Evolutionary conservation across 1,140 invertebrate genomes (phyloP), one percentile per base, ranked within the genome.

Genomic region (Drosophila fuyamai): DNA sequence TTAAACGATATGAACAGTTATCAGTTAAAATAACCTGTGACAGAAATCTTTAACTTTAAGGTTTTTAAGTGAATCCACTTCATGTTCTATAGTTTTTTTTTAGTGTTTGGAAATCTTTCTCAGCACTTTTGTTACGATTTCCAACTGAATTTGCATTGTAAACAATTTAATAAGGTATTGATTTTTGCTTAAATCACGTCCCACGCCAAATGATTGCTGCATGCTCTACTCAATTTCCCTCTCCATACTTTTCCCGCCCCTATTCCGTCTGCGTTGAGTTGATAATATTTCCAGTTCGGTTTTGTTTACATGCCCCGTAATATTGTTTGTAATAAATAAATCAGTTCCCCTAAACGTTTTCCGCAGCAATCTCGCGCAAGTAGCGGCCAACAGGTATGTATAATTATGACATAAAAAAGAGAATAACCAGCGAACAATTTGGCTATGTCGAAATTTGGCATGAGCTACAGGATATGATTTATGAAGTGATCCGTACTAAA

Each of bases 311-410:
- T 50, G 59, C 56, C 35, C 38, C 23, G 44, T 72, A 80, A 80
- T 83, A 72, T 57, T 88, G 76, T 82, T 88, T 88, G 76, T 71
- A 77, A 65, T 77, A 82, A 79, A 88, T 88, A 80, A 86, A 88
- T 88, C 83, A 82, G 66, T 73, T 76, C 73, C 78, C 66, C 62
- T 70, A 82, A 82, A 79, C 66, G 63, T 55, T 70, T 67, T 57
- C 66, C 48, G 62, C 67, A 35, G 48, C 63, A 68, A 68, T 70
- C 23, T 35, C 40, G 32, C n/a, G 9, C 63, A 56, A 43, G 65
- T 57, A 40, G 63, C 65, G n/a, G 16, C 23, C 51, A 71, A 70
- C 67, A 9, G 63, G 67, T 50, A 56, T 71, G 70, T 71, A 44
- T 70, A 57, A 72, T 72, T 71, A 71, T 58, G 51, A 36, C 51